A percentile compares a stretch with the other conserved stretches of the same genome.
phyloP scores from a whole-genome alignment of 2,113 vertebrate species.

The Anoura caudifer region DNA sequence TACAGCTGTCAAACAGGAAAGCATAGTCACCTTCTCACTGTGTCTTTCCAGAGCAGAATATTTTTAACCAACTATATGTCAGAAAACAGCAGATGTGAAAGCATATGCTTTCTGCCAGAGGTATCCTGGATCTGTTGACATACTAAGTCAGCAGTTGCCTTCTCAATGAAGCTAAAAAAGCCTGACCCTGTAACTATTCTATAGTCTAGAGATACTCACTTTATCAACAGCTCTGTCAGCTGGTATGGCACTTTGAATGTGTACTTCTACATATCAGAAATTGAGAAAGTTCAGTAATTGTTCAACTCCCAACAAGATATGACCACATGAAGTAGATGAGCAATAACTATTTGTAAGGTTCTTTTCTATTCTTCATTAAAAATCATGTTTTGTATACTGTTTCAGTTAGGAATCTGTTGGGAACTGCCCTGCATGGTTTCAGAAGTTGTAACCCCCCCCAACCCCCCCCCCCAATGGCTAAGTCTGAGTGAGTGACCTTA shows the following conservation, averaged over 20 bases:
- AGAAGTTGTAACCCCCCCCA: too few relatives aligned
- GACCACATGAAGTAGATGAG: background rate
- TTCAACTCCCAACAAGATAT: background rate
- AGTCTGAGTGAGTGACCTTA: too few relatives aligned
- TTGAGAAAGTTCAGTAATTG: background rate
- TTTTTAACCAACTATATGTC: constrained; percentile 23
- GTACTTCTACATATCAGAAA: background rate
- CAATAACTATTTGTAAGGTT: background rate
- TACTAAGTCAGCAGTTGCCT: background rate
- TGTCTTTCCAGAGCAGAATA: background rate
- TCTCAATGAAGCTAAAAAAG: background rate
- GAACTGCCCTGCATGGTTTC: too few relatives aligned
- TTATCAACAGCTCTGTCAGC: background rate
- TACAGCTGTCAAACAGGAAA: background rate
- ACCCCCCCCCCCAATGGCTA: too few relatives aligned
- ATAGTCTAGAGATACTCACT: background rate
- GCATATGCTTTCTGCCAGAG: background rate
- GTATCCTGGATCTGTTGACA: background rate
- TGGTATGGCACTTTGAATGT: background rate
- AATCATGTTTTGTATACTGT: background rate
- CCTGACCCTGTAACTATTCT: background rate
- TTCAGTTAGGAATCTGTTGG: background rate
- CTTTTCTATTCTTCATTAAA: background rate
- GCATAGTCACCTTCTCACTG: background rate
- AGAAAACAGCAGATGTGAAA: constrained; percentile 45